These are phyloP conservation scores for Lithodes maja DNA, from an alignment of 2,888 invertebrate species.

Conservation along the genomic window DNA sequence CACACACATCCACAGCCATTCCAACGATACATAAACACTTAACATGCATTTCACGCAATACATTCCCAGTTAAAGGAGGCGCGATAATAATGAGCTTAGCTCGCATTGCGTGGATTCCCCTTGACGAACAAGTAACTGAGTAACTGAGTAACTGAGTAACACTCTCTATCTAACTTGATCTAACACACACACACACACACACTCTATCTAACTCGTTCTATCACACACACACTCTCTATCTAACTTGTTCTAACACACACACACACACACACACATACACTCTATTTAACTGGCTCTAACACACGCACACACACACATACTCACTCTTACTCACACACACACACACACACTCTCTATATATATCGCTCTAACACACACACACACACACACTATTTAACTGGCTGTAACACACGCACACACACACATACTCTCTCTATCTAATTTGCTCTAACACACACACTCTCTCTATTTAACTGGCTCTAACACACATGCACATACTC, in stretches of 20 bases:
- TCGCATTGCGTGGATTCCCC: too few species aligned
- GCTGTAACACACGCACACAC: not conserved
- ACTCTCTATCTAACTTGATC: not conserved
- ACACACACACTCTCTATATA: not conserved
- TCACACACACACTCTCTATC: not conserved
- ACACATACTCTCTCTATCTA: not conserved
- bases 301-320: conserved; percentile 10
- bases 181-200: conserved; percentile 7
- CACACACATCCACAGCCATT: too few species aligned
- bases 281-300: not conserved
- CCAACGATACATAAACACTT: too few species aligned
- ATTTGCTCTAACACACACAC: not conserved
- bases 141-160: too few species aligned
- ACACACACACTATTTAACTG: conserved; percentile 8
- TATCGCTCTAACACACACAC: not conserved
- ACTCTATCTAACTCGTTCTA: not conserved
- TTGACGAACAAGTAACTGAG: too few species aligned
- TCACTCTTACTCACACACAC: not conserved
- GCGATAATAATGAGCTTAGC: too few species aligned
- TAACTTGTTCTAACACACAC: not conserved
- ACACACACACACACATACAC: conserved; percentile 16
- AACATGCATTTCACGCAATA: too few species aligned
- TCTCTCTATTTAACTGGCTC: not conserved
- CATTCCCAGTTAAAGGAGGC: too few species aligned
- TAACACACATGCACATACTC: conserved; percentile 1